phyloP scores from a whole-genome alignment of 2,888 invertebrate genomes.

The Sphecodes monilicornis region DNA sequence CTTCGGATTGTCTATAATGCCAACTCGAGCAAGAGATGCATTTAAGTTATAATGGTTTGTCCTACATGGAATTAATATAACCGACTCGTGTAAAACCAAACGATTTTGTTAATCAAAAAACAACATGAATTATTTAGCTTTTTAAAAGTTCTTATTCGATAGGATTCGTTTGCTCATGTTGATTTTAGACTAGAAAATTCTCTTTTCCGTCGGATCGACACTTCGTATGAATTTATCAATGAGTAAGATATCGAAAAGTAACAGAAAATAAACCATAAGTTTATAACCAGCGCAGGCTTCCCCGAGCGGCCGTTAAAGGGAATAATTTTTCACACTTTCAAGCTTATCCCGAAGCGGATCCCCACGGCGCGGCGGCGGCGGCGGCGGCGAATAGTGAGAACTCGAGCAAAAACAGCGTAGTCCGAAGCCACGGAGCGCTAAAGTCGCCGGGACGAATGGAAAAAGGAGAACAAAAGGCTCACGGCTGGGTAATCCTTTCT shows the following conservation, averaged over 20 bases:
- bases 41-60: no score
- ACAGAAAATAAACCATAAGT: neutral
- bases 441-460: conserved; percentile 30
- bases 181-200: neutral
- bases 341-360: neutral
- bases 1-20: no score
- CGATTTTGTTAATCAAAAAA: neutral
- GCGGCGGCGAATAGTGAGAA: neutral
- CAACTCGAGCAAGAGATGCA: no score
- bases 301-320: neutral
- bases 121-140: neutral
- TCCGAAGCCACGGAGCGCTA: conserved; percentile 29
- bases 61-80: no score
- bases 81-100: no score
- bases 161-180: neutral
- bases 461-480: conserved; percentile 23
- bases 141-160: neutral
- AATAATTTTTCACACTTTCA: conserved; percentile 26
- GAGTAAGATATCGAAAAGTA: neutral
- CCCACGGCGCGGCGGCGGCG: neutral
- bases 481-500: conserved; percentile 65
- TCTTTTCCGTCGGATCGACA: neutral
- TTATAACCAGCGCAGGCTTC: neutral
- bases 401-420: conserved; percentile 28
- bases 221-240: neutral